Base-by-base conservation (phyloP, 2,888 invertebrate genomes). In the Meiosimyza decipiens region DNA sequence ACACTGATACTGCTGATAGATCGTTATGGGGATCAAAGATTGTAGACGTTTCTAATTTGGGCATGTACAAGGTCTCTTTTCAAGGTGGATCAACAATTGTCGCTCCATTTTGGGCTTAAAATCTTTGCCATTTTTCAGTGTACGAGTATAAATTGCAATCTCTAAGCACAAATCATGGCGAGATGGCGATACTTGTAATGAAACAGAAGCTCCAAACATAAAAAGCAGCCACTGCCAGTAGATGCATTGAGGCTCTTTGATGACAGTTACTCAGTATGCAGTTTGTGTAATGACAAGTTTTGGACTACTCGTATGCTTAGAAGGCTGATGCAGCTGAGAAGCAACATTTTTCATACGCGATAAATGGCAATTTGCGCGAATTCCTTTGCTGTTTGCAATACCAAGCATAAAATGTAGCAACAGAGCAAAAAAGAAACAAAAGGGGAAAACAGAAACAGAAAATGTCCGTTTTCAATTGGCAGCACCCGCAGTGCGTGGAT, bases 341-440 rank as follows among this genome's bases (percentile, higher is more conserved):
- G 33, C 70, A 70, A 50, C 60, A 70, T 70, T 63, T 70, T 69
- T 62, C 52, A 54, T 63, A 54, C 40, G 54, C 70, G 70, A 70
- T 74, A 76, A 76, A 77, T 76, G 76, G 73, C 77, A 76, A 76
- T 77, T 75, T 76, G 76, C 78, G 76, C 75, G 80, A 79, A 77
- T 81, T 76, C 78, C 81, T 81, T 73, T 51, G 54, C 54, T 71
- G 72, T 33, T 68, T 68, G 71, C 72, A 73, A 73, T 75, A 50
- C 62, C 66, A 60, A 60, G 11, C 54, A 60, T 54, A 47, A 50
- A 52, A 49, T 72, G 63, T 62, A 50, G 51, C 62, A 52, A 11
- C 54, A 49, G 7, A 65, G 59, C 73, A 66, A 76, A 74, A 70
- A 28, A 52, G 15, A 50, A 63, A 16, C 52, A 59, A 40, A 70